These are phyloP conservation scores for Bombus picipes DNA, from an alignment of 1,140 invertebrate genomes.

Conservation along the genomic window DNA sequence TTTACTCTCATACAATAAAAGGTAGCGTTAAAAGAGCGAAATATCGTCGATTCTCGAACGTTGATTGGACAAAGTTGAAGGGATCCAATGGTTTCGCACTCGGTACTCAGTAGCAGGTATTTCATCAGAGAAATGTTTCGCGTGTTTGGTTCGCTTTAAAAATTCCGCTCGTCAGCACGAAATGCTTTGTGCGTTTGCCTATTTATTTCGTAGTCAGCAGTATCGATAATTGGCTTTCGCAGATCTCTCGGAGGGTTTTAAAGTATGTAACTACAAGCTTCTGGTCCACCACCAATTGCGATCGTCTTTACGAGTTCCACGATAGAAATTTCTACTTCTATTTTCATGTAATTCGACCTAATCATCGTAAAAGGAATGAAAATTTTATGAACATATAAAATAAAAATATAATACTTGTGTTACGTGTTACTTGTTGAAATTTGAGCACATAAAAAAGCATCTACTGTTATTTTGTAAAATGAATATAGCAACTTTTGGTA, in stretches of 20 bases:
- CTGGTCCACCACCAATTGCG: background rate
- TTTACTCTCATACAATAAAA: background rate
- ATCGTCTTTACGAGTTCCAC: background rate
- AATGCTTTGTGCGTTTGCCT: conserved; percentile 31
- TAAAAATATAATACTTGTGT: no score
- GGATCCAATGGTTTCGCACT: conserved; percentile 10
- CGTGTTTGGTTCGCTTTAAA: conserved; percentile 49
- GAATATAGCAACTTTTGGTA: no score
- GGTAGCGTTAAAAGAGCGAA: background rate
- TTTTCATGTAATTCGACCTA: background rate
- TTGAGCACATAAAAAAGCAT: no score
- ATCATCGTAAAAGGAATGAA: background rate
- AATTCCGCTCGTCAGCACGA: conserved; percentile 58
- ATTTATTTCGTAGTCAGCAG: conserved; percentile 57
- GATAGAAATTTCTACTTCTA: background rate
- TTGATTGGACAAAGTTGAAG: conserved; percentile 39
- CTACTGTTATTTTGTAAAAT: no score
- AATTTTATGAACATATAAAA: no score
- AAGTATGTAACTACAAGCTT: conserved; percentile 25
- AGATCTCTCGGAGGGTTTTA: conserved; percentile 25
- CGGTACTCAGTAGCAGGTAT: conserved; percentile 41
- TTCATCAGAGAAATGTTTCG: conserved; percentile 43
- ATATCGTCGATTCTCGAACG: background rate
- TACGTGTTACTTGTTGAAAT: no score
- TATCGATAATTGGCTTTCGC: conserved; percentile 58